Conservation (phyloP, 1,140 invertebrate genomes). For the Coptotermes formosanus region DNA sequence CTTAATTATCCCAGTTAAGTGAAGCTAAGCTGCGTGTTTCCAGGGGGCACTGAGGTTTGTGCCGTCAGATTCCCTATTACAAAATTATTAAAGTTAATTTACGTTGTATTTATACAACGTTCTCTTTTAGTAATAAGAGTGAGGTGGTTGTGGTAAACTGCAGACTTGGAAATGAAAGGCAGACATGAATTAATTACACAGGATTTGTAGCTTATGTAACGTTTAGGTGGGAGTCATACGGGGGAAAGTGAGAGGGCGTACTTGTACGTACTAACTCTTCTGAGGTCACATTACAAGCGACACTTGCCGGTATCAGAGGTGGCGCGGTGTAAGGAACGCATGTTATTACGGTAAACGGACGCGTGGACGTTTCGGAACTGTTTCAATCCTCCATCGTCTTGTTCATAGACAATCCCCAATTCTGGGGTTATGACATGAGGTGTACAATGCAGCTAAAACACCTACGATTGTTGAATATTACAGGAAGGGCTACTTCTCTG, state of each 20-base stretch:
- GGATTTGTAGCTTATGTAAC: background rate
- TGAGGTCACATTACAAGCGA: background rate
- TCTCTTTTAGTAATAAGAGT: slow-evolving; percentile 18
- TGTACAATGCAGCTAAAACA: too few relatives aligned
- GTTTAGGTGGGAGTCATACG: background rate
- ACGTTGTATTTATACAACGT: slow-evolving; percentile 7
- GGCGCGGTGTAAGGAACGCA: too few relatives aligned
- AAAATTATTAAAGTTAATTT: slow-evolving; percentile 24
- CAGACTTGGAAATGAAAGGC: background rate
- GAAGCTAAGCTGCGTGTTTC: background rate
- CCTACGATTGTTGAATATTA: too few relatives aligned
- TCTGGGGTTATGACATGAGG: too few relatives aligned
- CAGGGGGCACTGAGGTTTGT: background rate
- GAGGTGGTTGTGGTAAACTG: too few relatives aligned
- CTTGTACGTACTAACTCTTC: background rate
- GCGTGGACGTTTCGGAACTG: too few relatives aligned
- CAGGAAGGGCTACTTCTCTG: too few relatives aligned
- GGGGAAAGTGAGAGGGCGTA: background rate
- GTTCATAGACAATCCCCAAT: too few relatives aligned
- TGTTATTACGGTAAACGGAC: too few relatives aligned
- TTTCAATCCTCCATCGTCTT: too few relatives aligned
- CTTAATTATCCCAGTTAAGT: background rate
- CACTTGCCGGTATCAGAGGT: too few relatives aligned
- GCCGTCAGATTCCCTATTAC: background rate
- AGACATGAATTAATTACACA: slow-evolving; percentile 12